Percentiles rank a stretch among this genome's conserved stretches.
These are phyloP conservation scores for Xestia rhomboidea DNA, from an alignment of 2,888 invertebrate species.

Conservation along the genomic window DNA sequence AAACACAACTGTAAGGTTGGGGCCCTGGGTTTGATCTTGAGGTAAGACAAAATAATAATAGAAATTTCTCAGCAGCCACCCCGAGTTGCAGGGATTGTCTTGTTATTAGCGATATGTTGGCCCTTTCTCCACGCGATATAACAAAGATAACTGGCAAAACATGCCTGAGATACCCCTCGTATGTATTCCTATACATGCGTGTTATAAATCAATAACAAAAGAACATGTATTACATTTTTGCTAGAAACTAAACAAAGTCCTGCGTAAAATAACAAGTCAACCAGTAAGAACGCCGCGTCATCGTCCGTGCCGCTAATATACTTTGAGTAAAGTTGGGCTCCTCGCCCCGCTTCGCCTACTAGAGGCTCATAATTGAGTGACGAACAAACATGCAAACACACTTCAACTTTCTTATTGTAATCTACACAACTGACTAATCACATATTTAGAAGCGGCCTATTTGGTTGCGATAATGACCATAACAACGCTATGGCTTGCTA, in stretches of 20 bases:
- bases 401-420: slow-evolving; percentile 27
- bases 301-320: slow-evolving; percentile 40
- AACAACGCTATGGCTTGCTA: too few species aligned
- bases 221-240: not conserved
- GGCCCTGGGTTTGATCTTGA: not conserved
- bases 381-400: slow-evolving; percentile 25
- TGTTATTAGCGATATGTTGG: not conserved
- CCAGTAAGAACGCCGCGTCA: slow-evolving; percentile 20
- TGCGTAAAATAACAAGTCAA: slow-evolving; percentile 8
- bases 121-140: not conserved
- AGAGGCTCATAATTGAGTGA: slow-evolving; percentile 16
- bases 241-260: not conserved
- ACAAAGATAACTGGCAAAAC: not conserved
- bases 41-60: not conserved
- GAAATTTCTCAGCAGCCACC: not conserved
- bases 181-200: not conserved
- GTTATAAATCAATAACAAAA: not conserved
- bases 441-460: too few species aligned
- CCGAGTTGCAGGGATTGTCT: not conserved
- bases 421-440: slow-evolving; percentile 6
- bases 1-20: not conserved
- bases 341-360: not conserved
- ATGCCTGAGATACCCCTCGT: not conserved
- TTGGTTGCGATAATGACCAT: too few species aligned
- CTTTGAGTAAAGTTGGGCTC: slow-evolving; percentile 12